These are phyloP conservation scores for Zoanthus sansibaricus DNA, from an alignment of 92 coral and sea anemone genomes.

Conservation along the genomic window DNA sequence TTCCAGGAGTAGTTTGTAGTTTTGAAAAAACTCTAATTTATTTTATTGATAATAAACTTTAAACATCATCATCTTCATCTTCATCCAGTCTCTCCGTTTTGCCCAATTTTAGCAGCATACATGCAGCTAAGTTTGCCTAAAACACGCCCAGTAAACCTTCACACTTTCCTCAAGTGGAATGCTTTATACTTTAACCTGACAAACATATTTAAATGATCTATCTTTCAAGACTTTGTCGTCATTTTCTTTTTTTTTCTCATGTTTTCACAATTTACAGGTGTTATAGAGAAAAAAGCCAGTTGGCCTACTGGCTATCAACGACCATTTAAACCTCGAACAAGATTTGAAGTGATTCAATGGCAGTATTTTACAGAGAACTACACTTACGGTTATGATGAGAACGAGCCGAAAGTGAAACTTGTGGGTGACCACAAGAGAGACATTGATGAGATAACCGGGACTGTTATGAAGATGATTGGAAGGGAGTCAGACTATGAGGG, in stretches of 20 bases:
- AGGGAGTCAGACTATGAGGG: conserved; percentile 73
- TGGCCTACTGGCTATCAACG: conserved; percentile 98
- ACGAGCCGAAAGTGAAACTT: conserved; percentile 76
- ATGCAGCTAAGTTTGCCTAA: too few species aligned
- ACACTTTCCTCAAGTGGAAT: too few species aligned
- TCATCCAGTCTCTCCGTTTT: too few species aligned
- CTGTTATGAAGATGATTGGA: conserved; percentile 88
- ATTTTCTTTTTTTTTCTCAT: neutral
- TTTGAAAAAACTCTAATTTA: too few species aligned
- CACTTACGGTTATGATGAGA: conserved; percentile 89
- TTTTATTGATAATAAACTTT: too few species aligned
- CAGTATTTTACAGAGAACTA: conserved; percentile 87
- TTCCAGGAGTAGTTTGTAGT: too few species aligned
- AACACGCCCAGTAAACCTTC: too few species aligned
- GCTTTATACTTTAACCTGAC: too few species aligned
- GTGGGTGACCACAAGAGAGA: conserved; percentile 89
- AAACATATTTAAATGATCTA: too few species aligned
- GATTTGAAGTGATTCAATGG: conserved; percentile 98
- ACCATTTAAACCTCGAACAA: conserved; percentile 87
- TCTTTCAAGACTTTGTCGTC: too few species aligned
- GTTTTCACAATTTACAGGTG: conserved; percentile 53
- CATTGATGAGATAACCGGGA: conserved; percentile 82
- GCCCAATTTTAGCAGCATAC: too few species aligned
- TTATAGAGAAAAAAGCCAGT: conserved; percentile 88
- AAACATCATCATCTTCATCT: too few species aligned